These are phyloP conservation scores for Anseranas semipalmata DNA, from an alignment of 2,113 vertebrate genomes.

Conservation along the genomic window DNA sequence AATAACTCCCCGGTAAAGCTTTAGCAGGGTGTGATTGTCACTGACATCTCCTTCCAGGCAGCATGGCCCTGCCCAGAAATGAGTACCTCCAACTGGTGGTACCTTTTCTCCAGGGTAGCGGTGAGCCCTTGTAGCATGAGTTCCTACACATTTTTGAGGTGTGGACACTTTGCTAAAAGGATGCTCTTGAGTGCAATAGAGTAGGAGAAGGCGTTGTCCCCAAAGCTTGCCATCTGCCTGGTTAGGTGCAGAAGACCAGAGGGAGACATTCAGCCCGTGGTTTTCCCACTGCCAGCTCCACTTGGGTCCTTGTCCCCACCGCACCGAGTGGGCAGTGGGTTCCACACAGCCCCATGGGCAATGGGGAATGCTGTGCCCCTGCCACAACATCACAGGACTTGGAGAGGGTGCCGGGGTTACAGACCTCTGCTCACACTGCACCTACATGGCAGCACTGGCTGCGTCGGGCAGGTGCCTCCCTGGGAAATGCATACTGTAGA, in stretches of 20 bases:
- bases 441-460: neutral
- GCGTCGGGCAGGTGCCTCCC: neutral
- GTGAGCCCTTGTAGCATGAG: neutral
- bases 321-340: rapidly evolving
- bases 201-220: neutral
- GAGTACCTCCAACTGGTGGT: neutral
- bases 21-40: neutral
- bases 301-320: neutral
- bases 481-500: neutral
- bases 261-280: neutral
- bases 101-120: neutral
- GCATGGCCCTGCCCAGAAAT: neutral
- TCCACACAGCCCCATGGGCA: neutral
- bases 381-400: neutral
- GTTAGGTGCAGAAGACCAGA: neutral
- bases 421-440: neutral
- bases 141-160: neutral
- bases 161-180: neutral
- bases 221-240: neutral
- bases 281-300: neutral
- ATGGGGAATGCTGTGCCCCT: neutral
- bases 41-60: neutral
- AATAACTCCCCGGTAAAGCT: neutral
- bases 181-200: neutral
- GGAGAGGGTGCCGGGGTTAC: neutral